Percentiles rank a stretch among this genome's conserved stretches.
Evolutionary conservation across 1,140 invertebrate genomes (phyloP).

Genomic region (Drosophila carrolli): DNA sequence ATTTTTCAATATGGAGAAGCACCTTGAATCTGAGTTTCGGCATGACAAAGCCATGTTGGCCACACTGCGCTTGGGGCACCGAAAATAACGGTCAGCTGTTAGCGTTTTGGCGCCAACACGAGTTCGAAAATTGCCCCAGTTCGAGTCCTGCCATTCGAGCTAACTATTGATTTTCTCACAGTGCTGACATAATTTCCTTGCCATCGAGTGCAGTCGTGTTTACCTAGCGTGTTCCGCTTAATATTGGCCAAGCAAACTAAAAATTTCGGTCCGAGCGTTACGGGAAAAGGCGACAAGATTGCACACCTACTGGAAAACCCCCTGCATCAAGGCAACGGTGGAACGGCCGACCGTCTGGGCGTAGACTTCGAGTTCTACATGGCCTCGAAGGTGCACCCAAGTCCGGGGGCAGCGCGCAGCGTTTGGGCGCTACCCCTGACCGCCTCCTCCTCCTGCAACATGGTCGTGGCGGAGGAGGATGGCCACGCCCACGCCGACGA

Average conservation of each 20-base stretch:
- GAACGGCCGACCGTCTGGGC: constrained; percentile 75
- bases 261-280: constrained; percentile 17
- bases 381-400: constrained; percentile 88
- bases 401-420: constrained; percentile 93
- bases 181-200: constrained; percentile 73
- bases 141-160: constrained; percentile 56
- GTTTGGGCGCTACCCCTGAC: constrained; percentile 92
- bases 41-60: background rate
- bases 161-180: constrained; percentile 68
- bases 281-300: constrained; percentile 75
- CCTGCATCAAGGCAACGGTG: constrained; percentile 76
- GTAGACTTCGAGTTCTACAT: constrained; percentile 83
- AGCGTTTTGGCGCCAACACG: constrained; percentile 55
- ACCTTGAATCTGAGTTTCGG: too few species aligned
- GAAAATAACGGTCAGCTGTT: constrained; percentile 43
- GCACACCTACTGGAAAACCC: constrained; percentile 83
- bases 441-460: constrained; percentile 87
- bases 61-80: background rate
- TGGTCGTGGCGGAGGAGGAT: constrained; percentile 89
- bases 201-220: constrained; percentile 34
- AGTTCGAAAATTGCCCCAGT: constrained; percentile 51
- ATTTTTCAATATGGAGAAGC: too few species aligned
- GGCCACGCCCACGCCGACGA: constrained; percentile 81
- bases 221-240: constrained; percentile 19
- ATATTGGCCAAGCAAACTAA: background rate